Percentiles rank a stretch among this genome's conserved stretches.
phyloP scores from a whole-genome alignment of 2,797 vertebrate genomes.

The Vespertilio murinus region DNA sequence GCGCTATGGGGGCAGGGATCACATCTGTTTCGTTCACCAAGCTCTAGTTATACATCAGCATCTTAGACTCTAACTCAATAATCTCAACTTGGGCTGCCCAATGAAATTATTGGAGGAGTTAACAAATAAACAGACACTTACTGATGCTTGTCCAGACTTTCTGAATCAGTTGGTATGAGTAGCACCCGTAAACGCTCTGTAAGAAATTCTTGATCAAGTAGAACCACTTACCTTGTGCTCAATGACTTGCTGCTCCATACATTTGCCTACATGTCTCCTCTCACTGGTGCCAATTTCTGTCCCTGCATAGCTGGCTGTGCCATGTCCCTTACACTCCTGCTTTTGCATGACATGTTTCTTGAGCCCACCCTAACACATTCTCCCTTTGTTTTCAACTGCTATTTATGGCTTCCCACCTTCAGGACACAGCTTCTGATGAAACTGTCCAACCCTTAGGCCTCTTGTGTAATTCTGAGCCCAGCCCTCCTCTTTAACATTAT shows the following conservation, averaged over 20 bases:
- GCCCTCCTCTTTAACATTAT: slow-evolving; percentile 18
- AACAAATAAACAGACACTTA: background rate
- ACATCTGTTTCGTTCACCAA: background rate
- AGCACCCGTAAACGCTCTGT: background rate
- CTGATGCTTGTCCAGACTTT: background rate
- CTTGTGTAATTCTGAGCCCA: slow-evolving; percentile 26
- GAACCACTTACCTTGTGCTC: no score
- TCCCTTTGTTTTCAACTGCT: slow-evolving; percentile 39
- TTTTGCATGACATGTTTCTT: background rate
- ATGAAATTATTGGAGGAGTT: background rate
- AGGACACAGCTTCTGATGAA: slow-evolving; percentile 15
- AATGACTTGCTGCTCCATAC: fast-evolving
- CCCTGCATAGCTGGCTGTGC: background rate
- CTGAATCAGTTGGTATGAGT: background rate
- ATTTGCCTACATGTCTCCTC: background rate
- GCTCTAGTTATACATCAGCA: background rate
- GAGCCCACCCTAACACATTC: slow-evolving; percentile 60
- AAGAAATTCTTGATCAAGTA: background rate
- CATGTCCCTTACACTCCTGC: fast-evolving
- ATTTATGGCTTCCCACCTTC: slow-evolving; percentile 45
- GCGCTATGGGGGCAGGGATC: background rate
- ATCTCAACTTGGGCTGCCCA: background rate
- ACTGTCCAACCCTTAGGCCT: slow-evolving; percentile 6
- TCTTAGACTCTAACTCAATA: background rate
- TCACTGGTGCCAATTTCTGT: background rate